Percentiles rank a stretch among this genome's conserved stretches.
phyloP scores from a whole-genome alignment of 92 coral and sea anemone species.

The Montipora capitata region DNA sequence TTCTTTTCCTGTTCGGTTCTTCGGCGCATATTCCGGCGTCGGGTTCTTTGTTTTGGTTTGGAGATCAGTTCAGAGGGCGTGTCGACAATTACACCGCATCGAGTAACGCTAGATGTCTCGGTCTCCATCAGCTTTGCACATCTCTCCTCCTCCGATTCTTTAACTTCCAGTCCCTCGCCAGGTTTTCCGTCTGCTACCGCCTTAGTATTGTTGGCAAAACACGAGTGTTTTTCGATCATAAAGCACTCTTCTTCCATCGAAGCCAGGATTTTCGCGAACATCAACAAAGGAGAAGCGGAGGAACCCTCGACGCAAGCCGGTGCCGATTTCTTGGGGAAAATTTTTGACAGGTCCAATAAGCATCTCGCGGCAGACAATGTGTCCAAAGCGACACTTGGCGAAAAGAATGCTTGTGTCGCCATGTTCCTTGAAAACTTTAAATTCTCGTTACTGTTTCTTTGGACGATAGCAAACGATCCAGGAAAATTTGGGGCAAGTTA shows the following conservation, averaged over 20 bases:
- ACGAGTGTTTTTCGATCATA: slow-evolving; percentile 74
- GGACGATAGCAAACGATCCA: slow-evolving; percentile 21
- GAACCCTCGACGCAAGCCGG: slow-evolving; percentile 70
- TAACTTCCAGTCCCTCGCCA: slow-evolving; percentile 14
- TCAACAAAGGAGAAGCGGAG: slow-evolving; percentile 78
- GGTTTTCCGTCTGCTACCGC: slow-evolving; percentile 17
- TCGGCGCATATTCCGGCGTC: slow-evolving; percentile 71
- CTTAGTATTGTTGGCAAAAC: slow-evolving; percentile 43
- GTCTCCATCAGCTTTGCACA: slow-evolving; percentile 23
- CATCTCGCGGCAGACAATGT: slow-evolving; percentile 92
- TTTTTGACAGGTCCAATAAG: slow-evolving; percentile 85
- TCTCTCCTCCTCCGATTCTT: slow-evolving; percentile 37
- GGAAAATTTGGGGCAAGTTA: slow-evolving; percentile 30
- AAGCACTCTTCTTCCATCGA: slow-evolving; percentile 89
- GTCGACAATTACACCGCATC: slow-evolving; percentile 46
- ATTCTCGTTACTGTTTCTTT: slow-evolving; percentile 5
- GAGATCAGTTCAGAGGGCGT: slow-evolving; percentile 77
- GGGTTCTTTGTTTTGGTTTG: slow-evolving; percentile 75
- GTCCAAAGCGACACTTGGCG: slow-evolving; percentile 72
- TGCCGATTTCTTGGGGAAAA: slow-evolving; percentile 74
- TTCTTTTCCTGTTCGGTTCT: slow-evolving; percentile 81
- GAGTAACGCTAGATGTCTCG: slow-evolving; percentile 74
- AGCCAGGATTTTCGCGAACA: slow-evolving; percentile 89
- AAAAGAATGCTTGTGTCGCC: slow-evolving; percentile 74
- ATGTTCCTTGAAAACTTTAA: slow-evolving; percentile 29